Conservation (phyloP, 2,797 vertebrate genomes). For the Knipowitschia caucasica region DNA sequence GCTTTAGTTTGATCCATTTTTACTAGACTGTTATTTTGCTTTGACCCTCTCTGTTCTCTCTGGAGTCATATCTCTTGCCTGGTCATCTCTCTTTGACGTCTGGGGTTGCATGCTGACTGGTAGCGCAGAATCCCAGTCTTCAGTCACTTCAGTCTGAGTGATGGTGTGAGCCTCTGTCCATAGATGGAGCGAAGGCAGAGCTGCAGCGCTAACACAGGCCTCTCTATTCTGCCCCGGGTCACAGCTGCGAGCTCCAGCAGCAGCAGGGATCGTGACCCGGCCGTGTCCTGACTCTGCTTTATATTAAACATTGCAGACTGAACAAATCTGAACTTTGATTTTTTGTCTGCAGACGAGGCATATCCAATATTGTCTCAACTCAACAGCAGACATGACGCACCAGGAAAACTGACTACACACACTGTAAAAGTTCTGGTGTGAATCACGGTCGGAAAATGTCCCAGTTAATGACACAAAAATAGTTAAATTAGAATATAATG, state of each 20-base stretch:
- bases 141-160: conserved; percentile 50
- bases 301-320: conserved; percentile 25
- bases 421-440: neutral
- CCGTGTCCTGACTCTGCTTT: conserved; percentile 17
- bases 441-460: neutral
- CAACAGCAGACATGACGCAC: neutral
- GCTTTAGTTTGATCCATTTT: too few species aligned
- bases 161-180: conserved; percentile 39
- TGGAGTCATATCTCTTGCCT: conserved; percentile 26
- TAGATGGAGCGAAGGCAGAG: conserved; percentile 41
- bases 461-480: neutral
- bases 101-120: conserved; percentile 27
- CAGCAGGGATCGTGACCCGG: conserved; percentile 15
- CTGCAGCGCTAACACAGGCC: conserved; percentile 58
- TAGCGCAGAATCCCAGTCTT: conserved; percentile 45
- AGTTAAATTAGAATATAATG: too few species aligned
- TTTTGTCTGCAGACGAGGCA: conserved; percentile 1
- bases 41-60: conserved; percentile 15
- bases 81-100: conserved; percentile 44
- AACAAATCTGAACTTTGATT: conserved; percentile 25
- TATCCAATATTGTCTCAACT: conserved; percentile 1
- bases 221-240: conserved; percentile 41
- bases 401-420: neutral
- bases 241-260: neutral
- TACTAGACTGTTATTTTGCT: too few species aligned